These are phyloP conservation scores for Macquaria australasica DNA, from an alignment of 2,113 vertebrate species.

Conservation along the genomic window DNA sequence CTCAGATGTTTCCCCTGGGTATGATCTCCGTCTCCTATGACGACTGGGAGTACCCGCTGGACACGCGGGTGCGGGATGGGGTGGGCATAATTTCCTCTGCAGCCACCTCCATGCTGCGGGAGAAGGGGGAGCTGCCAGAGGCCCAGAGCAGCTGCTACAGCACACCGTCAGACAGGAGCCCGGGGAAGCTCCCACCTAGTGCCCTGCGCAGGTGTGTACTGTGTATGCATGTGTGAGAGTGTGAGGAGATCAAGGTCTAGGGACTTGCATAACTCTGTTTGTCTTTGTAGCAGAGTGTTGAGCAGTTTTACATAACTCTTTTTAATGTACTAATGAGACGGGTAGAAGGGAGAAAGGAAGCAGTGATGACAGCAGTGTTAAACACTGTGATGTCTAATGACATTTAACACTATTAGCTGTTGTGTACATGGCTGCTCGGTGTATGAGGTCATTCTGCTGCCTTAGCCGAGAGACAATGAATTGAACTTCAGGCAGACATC, in stretches of 20 bases:
- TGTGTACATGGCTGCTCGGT: conserved; percentile 44
- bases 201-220: conserved; percentile 92
- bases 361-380: conserved; percentile 56
- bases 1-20: conserved; percentile 91
- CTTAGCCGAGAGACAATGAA: conserved; percentile 26
- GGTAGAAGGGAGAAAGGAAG: conserved; percentile 31
- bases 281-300: conserved; percentile 60
- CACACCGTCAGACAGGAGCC: conserved; percentile 87
- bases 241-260: conserved; percentile 55
- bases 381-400: conserved; percentile 62
- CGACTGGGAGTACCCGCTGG: conserved; percentile 96
- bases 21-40: conserved; percentile 97
- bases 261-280: conserved; percentile 65
- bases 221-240: conserved; percentile 28
- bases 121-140: conserved; percentile 93
- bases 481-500: conserved; percentile 28
- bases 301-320: conserved; percentile 63
- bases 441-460: conserved; percentile 46
- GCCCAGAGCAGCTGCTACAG: conserved; percentile 93
- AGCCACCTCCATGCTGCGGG: conserved; percentile 92
- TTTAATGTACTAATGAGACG: conserved; percentile 64
- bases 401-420: conserved; percentile 66
- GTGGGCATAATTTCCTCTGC: conserved; percentile 94
- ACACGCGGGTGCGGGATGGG: conserved; percentile 91
- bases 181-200: conserved; percentile 87